A percentile compares a stretch with the other conserved stretches of the same genome.
Conservation (phyloP, 2,797 vertebrate genomes). For the Crax fasciolata region DNA sequence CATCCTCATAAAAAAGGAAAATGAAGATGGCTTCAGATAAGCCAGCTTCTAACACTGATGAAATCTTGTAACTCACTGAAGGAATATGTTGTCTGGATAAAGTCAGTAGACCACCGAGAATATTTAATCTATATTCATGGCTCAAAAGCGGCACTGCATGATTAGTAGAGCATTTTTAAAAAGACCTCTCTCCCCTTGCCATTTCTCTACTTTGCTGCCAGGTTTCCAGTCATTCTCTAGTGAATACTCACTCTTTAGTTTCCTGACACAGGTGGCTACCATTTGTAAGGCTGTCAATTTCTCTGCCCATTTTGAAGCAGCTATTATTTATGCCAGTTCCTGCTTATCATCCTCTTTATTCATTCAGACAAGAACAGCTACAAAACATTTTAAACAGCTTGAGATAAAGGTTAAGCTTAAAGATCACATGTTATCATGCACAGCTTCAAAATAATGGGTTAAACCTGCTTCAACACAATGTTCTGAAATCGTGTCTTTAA, state of each 20-base stretch:
- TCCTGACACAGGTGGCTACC: conserved; percentile 83
- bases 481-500: conserved; percentile 72
- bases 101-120: neutral
- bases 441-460: conserved; percentile 80
- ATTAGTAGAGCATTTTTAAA: conserved; percentile 61
- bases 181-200: conserved; percentile 37
- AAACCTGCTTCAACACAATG: conserved; percentile 74
- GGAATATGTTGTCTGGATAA: neutral
- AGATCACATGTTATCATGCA: conserved; percentile 80
- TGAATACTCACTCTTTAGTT: conserved; percentile 67
- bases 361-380: conserved; percentile 82
- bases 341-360: conserved; percentile 84
- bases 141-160: conserved; percentile 19
- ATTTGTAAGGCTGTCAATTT: conserved; percentile 84
- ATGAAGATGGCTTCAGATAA: neutral
- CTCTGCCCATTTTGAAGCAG: conserved; percentile 78
- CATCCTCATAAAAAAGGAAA: neutral
- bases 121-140: conserved; percentile 39
- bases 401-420: conserved; percentile 83
- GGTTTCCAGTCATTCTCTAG: conserved; percentile 65
- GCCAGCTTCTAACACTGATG: neutral
- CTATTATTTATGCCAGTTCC: conserved; percentile 82
- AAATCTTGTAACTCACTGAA: neutral
- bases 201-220: conserved; percentile 69
- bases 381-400: conserved; percentile 84